Evolutionary conservation across 2,113 vertebrate genomes (phyloP), one percentile per base, ranked within the genome.

Genomic region (Grammomys surdaster): DNA sequence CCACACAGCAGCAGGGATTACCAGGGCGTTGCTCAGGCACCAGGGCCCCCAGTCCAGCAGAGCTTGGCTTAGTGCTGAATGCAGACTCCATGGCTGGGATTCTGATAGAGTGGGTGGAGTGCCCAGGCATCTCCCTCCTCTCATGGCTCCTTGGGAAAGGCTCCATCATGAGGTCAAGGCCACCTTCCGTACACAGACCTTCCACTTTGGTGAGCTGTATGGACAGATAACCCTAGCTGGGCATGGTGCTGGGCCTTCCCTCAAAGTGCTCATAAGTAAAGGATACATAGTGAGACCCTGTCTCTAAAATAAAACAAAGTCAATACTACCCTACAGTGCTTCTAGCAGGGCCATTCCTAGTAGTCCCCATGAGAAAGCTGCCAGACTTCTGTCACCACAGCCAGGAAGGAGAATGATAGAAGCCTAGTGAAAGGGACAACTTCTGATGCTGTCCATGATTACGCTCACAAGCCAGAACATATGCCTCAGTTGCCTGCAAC

Each of bases 371-470:
- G 33, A 1, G 11, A 51, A 88, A 10, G 12, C 36, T 36, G 24
- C 36, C 11, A 31, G 16, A 48, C 43, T 46, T 67, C 43, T 3
- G 13, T 51, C 77, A 60, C 28, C 10, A 22, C 60, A 3, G 3
- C 24, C 14, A 40, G 58, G 58, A 0, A 51, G 81, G 3, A 2
- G 7, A 31, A 17, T 0, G 17, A 14, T 0, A 5, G 33, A 17
- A 36, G 72, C 2, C 0, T 28, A 13, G 10, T 0, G 20, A 56
- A 9, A 76, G 82, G 36, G 9, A 16, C n/a, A 20, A 8, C 63
- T 3, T 4, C 22, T 9, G 31, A 40, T 5, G 8, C 40, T 36
- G 13, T 48, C 5, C 40, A 6, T 6, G 2, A 24, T 0, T 22
- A 9, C 1, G 1, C 88, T 76, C 76, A 33, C 63, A 28, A 7